Conservation (phyloP, 2,113 vertebrate genomes). For the Panthera leo region DNA sequence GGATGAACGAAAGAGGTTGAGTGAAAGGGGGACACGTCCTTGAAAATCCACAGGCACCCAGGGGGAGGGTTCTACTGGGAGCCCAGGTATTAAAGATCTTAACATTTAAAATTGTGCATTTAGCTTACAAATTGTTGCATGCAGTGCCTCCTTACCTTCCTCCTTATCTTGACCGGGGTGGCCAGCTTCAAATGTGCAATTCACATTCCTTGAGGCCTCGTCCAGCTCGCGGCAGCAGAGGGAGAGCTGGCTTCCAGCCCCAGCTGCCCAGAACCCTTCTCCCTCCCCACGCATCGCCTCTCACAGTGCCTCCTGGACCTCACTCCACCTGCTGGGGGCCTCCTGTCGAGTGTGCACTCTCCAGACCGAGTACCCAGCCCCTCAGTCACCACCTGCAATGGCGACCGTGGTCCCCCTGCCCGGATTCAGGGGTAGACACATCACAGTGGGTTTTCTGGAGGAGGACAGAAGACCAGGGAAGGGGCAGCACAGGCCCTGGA, state of each 20-base stretch:
- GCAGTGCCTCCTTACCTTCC: not conserved
- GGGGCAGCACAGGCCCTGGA: not conserved
- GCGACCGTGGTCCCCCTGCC: too few relatives aligned
- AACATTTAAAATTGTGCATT: not conserved
- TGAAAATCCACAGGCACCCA: too few relatives aligned
- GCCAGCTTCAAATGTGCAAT: not conserved
- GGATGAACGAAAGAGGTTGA: not conserved
- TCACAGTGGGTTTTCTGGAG: not conserved
- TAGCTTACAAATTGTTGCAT: not conserved
- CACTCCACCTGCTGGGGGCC: rapidly evolving
- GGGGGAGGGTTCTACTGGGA: not conserved
- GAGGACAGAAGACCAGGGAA: not conserved
- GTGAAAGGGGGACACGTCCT: not conserved
- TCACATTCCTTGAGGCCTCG: rapidly evolving
- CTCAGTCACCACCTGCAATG: not conserved
- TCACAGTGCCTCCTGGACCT: rapidly evolving
- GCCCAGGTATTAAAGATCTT: rapidly evolving
- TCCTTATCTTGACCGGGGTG: not conserved
- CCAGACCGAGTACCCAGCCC: rapidly evolving
- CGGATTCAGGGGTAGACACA: not conserved
- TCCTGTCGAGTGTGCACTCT: rapidly evolving
- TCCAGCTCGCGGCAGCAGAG: not conserved
- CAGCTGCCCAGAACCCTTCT: rapidly evolving
- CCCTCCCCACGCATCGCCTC: rapidly evolving
- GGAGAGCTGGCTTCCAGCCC: not conserved